These are phyloP conservation scores for Charaxes varanes DNA, from an alignment of 1,140 invertebrate species.

Conservation along the genomic window DNA sequence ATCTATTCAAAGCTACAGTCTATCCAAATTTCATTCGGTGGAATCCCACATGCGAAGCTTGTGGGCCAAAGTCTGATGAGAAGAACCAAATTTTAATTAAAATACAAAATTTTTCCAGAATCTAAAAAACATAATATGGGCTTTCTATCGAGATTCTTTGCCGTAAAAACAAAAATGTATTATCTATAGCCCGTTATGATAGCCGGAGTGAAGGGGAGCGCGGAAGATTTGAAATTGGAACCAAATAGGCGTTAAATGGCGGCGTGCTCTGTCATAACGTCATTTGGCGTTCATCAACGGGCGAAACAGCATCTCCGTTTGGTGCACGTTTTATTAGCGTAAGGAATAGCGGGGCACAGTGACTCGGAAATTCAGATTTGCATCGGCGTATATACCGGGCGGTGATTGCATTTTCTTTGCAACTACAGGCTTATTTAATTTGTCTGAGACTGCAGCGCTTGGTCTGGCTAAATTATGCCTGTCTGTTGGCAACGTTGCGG, in stretches of 20 bases:
- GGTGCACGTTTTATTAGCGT: conserved; percentile 73
- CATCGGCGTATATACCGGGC: conserved; percentile 54
- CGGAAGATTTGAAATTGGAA: conserved; percentile 71
- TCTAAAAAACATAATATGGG: background rate
- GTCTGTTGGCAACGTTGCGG: conserved; percentile 16
- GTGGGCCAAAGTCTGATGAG: conserved; percentile 26
- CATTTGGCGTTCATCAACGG: conserved; percentile 71
- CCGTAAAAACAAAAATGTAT: conserved; percentile 51
- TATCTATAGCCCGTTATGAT: conserved; percentile 53
- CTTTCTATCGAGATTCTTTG: background rate
- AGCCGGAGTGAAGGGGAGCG: conserved; percentile 59
- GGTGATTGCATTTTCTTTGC: conserved; percentile 72
- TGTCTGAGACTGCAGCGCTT: conserved; percentile 39
- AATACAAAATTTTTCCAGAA: conserved; percentile 16
- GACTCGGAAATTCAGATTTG: conserved; percentile 68
- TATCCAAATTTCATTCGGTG: conserved; percentile 55
- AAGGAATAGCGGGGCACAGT: conserved; percentile 69
- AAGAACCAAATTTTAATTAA: conserved; percentile 38
- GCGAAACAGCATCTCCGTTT: conserved; percentile 66
- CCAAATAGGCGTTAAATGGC: conserved; percentile 74
- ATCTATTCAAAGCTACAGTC: conserved; percentile 36
- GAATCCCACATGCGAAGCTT: conserved; percentile 35
- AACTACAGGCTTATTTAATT: conserved; percentile 68
- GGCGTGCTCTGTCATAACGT: conserved; percentile 70
- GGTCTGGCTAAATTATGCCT: conserved; percentile 43